Base-by-base conservation (phyloP, 2,797 vertebrate genomes). In the Sardinella longiceps region DNA sequence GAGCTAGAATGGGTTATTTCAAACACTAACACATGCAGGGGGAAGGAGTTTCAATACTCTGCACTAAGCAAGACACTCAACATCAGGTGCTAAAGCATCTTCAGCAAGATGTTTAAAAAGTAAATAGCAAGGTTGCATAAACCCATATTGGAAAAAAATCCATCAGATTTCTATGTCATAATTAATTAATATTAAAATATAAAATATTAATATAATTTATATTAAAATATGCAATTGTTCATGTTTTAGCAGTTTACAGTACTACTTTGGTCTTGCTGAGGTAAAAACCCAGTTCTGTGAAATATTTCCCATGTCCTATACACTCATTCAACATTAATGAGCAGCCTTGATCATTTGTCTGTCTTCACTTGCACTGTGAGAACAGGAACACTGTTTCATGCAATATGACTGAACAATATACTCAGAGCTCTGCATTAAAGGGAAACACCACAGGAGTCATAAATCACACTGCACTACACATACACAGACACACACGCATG, bases 381-480 rank as follows among this genome's bases (percentile, higher is more conserved):
- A 15, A 37, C 80, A 80, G 84, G 86, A 84, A 74, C 88, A 84
- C 87, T 45, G 86, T 63, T 85, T 50, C 84, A 81, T 82, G 81
- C 85, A 50, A 80, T 80, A 89, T 86, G 43, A 83, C 82, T 60
- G 84, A 87, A 89, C 85, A 84, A 58, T 77, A 66, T 85, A 87
- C 86, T 86, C 37, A 43, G 33, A 77, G 37, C 37, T 77, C 20
- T 39, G 70, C 37, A 77, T 77, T 43, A 77, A 39, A 77, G 70
- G 88, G 90, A 90, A 86, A 85, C 80, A 81, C 84, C 86, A 87
- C 80, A 77, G 84, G 80, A 90, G 89, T 92, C 90, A 89, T 91
- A 90, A 89, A 92, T 91, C 89, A 88, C 90, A 74, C 60, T 66
- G 14, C 60, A 28, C 60, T 30, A 70, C 63, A 70, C 63, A 48